A percentile compares a stretch with the other conserved stretches of the same genome.
Conservation (phyloP, 2,113 vertebrate genomes). For the Neopipo cinnamomea region DNA sequence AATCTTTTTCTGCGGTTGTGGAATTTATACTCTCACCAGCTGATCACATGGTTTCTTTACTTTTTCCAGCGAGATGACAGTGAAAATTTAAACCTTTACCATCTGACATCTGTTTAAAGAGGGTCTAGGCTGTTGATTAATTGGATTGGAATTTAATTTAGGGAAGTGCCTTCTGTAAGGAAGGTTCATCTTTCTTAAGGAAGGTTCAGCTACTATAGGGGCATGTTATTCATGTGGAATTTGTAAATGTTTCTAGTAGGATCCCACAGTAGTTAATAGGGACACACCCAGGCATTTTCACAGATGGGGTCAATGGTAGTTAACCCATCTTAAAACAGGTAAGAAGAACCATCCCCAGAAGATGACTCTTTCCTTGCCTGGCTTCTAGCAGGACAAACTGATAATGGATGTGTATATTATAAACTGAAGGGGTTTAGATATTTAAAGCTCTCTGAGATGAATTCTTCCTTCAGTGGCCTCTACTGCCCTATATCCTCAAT, state of each 20-base stretch:
- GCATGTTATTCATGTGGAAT: not conserved
- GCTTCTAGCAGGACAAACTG: not conserved
- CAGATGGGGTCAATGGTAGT: not conserved
- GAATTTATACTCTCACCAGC: not conserved
- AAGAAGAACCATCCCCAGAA: not conserved
- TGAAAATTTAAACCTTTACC: not conserved
- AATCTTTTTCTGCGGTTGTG: accelerated
- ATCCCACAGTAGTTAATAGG: not conserved
- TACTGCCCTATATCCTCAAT: not conserved
- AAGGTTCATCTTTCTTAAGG: not conserved
- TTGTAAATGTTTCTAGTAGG: not conserved
- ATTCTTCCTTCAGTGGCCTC: not conserved
- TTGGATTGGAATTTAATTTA: not conserved
- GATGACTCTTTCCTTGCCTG: not conserved
- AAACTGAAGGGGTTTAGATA: not conserved
- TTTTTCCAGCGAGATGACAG: not conserved
- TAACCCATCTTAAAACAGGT: not conserved
- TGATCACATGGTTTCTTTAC: not conserved
- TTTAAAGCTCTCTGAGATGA: not conserved
- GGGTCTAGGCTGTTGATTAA: not conserved
- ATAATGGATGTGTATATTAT: not conserved
- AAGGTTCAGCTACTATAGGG: not conserved
- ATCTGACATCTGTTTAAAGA: not conserved
- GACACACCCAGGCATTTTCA: not conserved
- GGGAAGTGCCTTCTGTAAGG: not conserved